Evolutionary conservation across 2,888 invertebrate genomes (phyloP), one percentile per base, ranked within the genome.

Genomic region (Orthosia gracilis): DNA sequence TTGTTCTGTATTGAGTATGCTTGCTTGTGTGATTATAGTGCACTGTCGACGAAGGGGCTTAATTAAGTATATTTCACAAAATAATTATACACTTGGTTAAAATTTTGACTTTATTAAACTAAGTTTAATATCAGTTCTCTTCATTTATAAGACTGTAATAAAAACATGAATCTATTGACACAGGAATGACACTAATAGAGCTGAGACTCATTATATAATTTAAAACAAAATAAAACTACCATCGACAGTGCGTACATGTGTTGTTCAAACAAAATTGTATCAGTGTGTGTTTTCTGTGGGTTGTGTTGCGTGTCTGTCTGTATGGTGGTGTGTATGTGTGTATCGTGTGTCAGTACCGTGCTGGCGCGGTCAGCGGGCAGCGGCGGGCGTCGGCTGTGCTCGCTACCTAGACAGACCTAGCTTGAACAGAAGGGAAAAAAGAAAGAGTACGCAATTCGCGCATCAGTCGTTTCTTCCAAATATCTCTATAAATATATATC

Each of bases 371-470:
- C 90, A 89, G 91, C 92, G 91, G 91, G 92, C 92, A 90, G 92
- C 93, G 89, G 93, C 93, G 90, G 91, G 92, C 93, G 90, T 92
- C 95, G 89, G 92, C 91, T 86, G 92, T 87, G 89, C 92, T 89
- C 92, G 93, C 96, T 95, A 96, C 96, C 96, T 96, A 96, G 95
- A 96, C 96, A 95, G 96, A 96, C 96, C 96, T 96, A 96, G 96
- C 96, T 96, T 96, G 95, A 96, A 96, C 96, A 96, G 93, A 96
- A 94, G 94, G 95, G 91, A 95, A 94, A 94, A 94, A 95, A 94
- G 94, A 96, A 96, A 95, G 92, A 95, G 93, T 93, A 94, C 94
- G 96, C 94, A 93, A 91, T 92, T 96, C 93, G 93, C 95, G 95
- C 93, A 96, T 96, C 96, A 96, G 96, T 96, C 93, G 94, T 94